Evolutionary conservation across 30 jellyfish, hydroid and myxozoan species (phyloP).

Genomic region (Rhopilema esculentum): DNA sequence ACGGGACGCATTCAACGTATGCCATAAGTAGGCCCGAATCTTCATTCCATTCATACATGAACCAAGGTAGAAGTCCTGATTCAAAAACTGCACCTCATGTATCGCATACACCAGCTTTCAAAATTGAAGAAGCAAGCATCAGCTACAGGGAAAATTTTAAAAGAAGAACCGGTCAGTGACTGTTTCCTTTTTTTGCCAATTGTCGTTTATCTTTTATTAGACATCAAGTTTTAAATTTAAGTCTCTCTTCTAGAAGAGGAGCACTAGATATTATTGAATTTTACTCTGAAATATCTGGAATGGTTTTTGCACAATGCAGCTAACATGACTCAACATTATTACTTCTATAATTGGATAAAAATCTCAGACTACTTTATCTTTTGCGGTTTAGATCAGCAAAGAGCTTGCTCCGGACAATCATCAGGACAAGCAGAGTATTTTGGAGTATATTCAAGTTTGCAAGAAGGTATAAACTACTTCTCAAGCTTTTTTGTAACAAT

Average conservation of each 20-base stretch:
- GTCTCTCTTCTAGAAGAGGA: background rate
- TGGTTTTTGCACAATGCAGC: too few species aligned
- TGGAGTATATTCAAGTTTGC: constrained; percentile 3
- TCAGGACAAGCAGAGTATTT: constrained; percentile 15
- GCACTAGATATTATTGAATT: too few species aligned
- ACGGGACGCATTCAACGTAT: constrained; percentile 8
- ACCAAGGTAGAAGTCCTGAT: constrained; percentile 41
- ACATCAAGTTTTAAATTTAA: background rate
- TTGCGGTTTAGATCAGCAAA: constrained; percentile 3
- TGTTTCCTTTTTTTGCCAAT: background rate
- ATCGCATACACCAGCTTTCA: constrained; percentile 31
- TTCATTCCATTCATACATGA: constrained; percentile 24
- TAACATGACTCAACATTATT: too few species aligned
- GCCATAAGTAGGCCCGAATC: constrained; percentile 42
- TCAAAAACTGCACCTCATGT: background rate
- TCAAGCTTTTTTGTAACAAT: too few species aligned
- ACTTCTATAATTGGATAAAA: too few species aligned
- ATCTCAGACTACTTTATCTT: too few species aligned
- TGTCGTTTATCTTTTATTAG: too few species aligned
- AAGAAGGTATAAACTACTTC: constrained; percentile 7
- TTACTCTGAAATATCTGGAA: too few species aligned
- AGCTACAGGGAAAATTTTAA: constrained; percentile 57
- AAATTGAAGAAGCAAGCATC: constrained; percentile 33
- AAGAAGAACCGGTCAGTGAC: constrained; percentile 46
- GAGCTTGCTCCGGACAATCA: background rate